phyloP scores from a whole-genome alignment of 2,113 vertebrate genomes.

The Thunnus maccoyii region DNA sequence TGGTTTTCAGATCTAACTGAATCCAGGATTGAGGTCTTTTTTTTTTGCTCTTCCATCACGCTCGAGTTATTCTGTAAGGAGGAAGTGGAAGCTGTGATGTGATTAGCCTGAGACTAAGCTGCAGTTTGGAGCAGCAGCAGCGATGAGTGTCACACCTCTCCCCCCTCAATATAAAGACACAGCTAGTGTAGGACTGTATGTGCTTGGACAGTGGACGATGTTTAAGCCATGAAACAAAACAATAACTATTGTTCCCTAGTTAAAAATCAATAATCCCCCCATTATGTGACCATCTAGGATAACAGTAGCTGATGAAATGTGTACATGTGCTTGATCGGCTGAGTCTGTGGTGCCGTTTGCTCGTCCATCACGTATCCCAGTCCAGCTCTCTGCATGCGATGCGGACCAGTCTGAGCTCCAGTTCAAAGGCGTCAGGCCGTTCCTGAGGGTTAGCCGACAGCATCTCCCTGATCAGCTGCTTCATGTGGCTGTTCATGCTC shows the following conservation, averaged over 20 bases:
- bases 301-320: conserved; percentile 53
- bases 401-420: conserved; percentile 95
- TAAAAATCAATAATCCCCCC: conserved; percentile 20
- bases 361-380: conserved; percentile 94
- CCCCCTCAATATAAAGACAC: conserved; percentile 53
- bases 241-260: conserved; percentile 35
- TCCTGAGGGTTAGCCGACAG: conserved; percentile 97
- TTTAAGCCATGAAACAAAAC: conserved; percentile 30
- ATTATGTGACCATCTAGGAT: conserved; percentile 7
- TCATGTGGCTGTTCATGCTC: conserved; percentile 95
- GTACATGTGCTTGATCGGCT: conserved; percentile 41
- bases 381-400: conserved; percentile 96
- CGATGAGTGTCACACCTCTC: conserved; percentile 38
- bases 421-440: conserved; percentile 94
- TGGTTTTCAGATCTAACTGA: conserved; percentile 26
- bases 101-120: conserved; percentile 73
- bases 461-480: conserved; percentile 96
- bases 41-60: conserved; percentile 19
- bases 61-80: conserved; percentile 10
- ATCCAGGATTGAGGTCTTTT: conserved; percentile 10
- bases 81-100: conserved; percentile 65
- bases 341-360: conserved; percentile 7
- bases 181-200: conserved; percentile 41
- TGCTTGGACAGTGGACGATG: conserved; percentile 56
- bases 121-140: conserved; percentile 59